These are phyloP conservation scores for Helleia helle DNA, from an alignment of 2,888 invertebrate genomes.

Conservation along the genomic window DNA sequence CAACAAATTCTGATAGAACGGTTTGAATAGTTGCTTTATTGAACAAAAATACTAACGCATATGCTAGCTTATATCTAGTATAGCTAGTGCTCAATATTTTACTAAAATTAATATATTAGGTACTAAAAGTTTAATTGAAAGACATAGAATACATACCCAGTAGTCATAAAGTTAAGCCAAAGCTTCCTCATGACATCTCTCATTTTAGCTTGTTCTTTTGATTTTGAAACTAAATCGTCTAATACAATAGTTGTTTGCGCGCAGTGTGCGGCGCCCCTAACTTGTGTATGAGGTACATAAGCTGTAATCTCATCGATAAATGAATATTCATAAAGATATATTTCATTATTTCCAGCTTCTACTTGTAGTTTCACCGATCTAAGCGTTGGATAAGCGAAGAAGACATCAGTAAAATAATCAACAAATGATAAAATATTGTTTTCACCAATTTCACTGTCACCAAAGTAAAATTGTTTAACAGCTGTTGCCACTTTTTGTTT, in stretches of 20 bases:
- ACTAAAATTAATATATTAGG: too few species aligned
- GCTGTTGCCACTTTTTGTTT: constrained; percentile 28
- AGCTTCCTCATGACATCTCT: constrained; percentile 11
- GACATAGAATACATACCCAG: constrained; percentile 8
- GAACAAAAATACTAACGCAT: too few species aligned
- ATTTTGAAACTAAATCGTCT: constrained; percentile 5
- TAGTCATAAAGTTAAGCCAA: constrained; percentile 16
- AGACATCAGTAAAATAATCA: constrained; percentile 38
- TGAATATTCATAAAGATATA: constrained; percentile 36
- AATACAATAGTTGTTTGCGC: constrained; percentile 24
- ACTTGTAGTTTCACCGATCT: constrained; percentile 26
- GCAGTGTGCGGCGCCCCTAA: constrained; percentile 30
- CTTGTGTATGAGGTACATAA: constrained; percentile 23
- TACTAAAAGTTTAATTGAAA: too few species aligned
- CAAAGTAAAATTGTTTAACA: constrained; percentile 37
- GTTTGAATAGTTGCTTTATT: too few species aligned
- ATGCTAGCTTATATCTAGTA: too few species aligned
- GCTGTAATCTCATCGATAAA: constrained; percentile 27
- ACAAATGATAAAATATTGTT: too few species aligned
- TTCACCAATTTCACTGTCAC: constrained; percentile 24
- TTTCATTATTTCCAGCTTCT: constrained; percentile 23
- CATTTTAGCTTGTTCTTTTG: constrained; percentile 11
- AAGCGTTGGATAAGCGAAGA: constrained; percentile 29
- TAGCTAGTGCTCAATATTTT: too few species aligned
- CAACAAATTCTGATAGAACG: too few species aligned